phyloP scores from a whole-genome alignment of 2,113 vertebrate species.

The Coptodon bakossiorum region DNA sequence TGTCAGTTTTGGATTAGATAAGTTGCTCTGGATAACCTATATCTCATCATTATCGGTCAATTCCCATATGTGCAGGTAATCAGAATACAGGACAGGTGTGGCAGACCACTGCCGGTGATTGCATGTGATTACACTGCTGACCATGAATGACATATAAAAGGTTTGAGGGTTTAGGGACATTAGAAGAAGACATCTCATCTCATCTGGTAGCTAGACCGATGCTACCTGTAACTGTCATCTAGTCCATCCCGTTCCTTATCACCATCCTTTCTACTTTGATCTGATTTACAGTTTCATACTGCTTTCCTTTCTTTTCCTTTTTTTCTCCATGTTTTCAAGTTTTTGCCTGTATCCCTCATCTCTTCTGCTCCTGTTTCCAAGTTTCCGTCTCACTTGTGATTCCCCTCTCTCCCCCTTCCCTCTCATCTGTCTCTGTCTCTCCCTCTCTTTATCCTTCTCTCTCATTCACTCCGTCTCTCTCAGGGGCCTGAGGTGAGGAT shows the following conservation, averaged over 20 bases:
- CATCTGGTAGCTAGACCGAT: background rate
- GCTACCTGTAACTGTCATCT: background rate
- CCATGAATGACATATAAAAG: background rate
- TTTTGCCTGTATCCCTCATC: background rate
- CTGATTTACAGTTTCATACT: background rate
- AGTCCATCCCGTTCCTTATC: background rate
- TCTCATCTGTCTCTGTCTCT: background rate
- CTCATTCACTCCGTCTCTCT: slow-evolving; percentile 2
- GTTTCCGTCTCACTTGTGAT: background rate
- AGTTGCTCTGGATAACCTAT: background rate
- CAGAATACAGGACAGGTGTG: background rate
- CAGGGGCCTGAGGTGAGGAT: slow-evolving; percentile 16
- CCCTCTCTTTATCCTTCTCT: background rate
- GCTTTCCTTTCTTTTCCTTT: background rate
- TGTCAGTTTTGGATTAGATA: background rate
- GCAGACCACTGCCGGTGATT: background rate
- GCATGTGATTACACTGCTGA: background rate
- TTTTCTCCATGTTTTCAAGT: background rate
- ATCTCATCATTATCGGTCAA: background rate
- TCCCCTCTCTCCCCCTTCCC: background rate
- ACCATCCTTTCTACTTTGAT: background rate
- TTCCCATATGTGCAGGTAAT: background rate
- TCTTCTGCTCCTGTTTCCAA: background rate
- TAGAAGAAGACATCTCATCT: background rate
- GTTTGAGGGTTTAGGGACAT: background rate